A percentile compares a stretch with the other conserved stretches of the same genome.
Conservation (phyloP, 2,113 vertebrate genomes). For the Pterocles orientalis region DNA sequence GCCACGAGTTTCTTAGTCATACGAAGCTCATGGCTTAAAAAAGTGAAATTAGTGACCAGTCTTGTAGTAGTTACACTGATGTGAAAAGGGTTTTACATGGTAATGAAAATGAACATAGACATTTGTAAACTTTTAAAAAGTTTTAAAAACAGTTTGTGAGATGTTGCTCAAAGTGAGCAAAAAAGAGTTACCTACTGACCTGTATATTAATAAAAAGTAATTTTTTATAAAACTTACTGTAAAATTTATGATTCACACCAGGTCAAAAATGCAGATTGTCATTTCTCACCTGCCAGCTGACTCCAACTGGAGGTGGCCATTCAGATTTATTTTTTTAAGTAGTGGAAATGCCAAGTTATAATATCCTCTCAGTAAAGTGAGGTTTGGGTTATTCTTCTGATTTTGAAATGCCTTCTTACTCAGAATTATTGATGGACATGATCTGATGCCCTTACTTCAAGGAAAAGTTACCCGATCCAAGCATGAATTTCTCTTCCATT, state of each 20-base stretch:
- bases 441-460: slow-evolving; percentile 86
- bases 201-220: neutral
- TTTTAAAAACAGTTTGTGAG: neutral
- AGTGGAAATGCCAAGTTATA: neutral
- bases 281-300: neutral
- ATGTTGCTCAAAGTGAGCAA: neutral
- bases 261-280: neutral
- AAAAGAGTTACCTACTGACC: neutral
- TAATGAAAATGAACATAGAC: neutral
- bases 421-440: slow-evolving; percentile 84
- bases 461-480: slow-evolving; percentile 64
- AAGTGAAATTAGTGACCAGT: neutral
- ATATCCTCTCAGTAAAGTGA: neutral
- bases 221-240: neutral
- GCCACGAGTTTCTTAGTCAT: neutral
- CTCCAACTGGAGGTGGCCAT: neutral
- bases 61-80: neutral
- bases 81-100: neutral
- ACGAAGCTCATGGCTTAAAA: neutral
- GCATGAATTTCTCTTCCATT: slow-evolving; percentile 92
- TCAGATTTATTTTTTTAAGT: neutral
- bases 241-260: neutral
- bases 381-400: neutral
- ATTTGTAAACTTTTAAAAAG: neutral
- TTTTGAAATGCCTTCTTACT: neutral